Conservation (phyloP, 2,888 invertebrate genomes). For the Hydroisotoma schaefferi region DNA sequence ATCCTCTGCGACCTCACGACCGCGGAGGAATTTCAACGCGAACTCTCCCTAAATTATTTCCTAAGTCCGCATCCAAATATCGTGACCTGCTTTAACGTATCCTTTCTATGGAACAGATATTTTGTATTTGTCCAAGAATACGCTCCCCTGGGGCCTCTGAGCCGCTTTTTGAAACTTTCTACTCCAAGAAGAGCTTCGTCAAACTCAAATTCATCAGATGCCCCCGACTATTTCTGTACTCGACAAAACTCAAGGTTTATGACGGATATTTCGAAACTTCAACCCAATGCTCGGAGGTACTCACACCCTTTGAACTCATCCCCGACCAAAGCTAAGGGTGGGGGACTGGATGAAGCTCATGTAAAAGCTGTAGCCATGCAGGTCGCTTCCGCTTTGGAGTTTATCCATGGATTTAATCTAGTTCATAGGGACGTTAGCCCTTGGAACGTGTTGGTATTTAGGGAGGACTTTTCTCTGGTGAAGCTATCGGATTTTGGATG, state of each 20-base stretch:
- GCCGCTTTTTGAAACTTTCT: slow-evolving; percentile 62
- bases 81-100: slow-evolving; percentile 70
- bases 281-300: too few relatives aligned
- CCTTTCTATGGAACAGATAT: slow-evolving; percentile 61
- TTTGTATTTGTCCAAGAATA: slow-evolving; percentile 70
- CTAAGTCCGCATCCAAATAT: slow-evolving; percentile 75
- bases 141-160: slow-evolving; percentile 68
- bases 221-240: too few relatives aligned
- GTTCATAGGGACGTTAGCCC: slow-evolving; percentile 72
- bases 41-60: slow-evolving; percentile 73
- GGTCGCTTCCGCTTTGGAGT: slow-evolving; percentile 69
- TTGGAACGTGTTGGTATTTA: slow-evolving; percentile 70
- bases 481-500: slow-evolving; percentile 71
- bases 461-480: slow-evolving; percentile 63
- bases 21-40: slow-evolving; percentile 66
- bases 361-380: slow-evolving; percentile 86
- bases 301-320: too few relatives aligned
- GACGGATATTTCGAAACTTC: too few relatives aligned
- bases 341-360: slow-evolving; percentile 67
- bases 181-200: too few relatives aligned
- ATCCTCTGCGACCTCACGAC: slow-evolving; percentile 61
- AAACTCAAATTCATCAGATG: too few relatives aligned
- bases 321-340: slow-evolving; percentile 51
- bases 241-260: too few relatives aligned
- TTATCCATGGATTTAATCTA: slow-evolving; percentile 71